A percentile compares a stretch with the other conserved stretches of the same genome.
Conservation (phyloP, 2,888 invertebrate genomes). For the Rutpela maculata region DNA sequence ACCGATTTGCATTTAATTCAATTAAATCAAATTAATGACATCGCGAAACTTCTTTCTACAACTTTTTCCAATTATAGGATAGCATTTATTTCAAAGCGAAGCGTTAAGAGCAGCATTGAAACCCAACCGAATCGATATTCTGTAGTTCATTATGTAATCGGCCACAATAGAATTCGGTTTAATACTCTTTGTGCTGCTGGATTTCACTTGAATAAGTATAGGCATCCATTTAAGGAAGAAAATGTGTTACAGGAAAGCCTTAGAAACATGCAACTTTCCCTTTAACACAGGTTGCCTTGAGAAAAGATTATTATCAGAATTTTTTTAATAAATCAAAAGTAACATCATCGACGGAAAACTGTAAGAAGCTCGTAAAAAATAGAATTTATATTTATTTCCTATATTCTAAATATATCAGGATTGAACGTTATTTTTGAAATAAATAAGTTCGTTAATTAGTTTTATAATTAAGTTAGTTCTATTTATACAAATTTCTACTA, state of each 20-base stretch:
- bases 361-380: too few relatives aligned
- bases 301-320: neutral
- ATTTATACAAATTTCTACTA: too few relatives aligned
- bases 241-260: neutral
- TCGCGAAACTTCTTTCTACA: neutral
- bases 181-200: constrained; percentile 25
- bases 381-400: too few relatives aligned
- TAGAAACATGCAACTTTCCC: neutral
- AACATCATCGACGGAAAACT: too few relatives aligned
- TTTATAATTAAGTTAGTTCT: too few relatives aligned
- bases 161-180: constrained; percentile 26
- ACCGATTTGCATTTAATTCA: neutral
- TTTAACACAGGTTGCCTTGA: neutral
- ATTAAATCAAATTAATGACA: neutral
- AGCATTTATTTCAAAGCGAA: constrained; percentile 5
- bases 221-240: neutral
- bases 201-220: neutral
- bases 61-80: constrained; percentile 1
- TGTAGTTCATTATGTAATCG: constrained; percentile 37
- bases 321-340: neutral
- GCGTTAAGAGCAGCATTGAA: constrained; percentile 5
- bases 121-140: constrained; percentile 24
- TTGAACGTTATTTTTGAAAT: too few relatives aligned
- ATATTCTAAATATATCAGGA: too few relatives aligned
- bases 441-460: too few relatives aligned